phyloP scores from a whole-genome alignment of 2,888 invertebrate species.

The Nomada ruficornis region DNA sequence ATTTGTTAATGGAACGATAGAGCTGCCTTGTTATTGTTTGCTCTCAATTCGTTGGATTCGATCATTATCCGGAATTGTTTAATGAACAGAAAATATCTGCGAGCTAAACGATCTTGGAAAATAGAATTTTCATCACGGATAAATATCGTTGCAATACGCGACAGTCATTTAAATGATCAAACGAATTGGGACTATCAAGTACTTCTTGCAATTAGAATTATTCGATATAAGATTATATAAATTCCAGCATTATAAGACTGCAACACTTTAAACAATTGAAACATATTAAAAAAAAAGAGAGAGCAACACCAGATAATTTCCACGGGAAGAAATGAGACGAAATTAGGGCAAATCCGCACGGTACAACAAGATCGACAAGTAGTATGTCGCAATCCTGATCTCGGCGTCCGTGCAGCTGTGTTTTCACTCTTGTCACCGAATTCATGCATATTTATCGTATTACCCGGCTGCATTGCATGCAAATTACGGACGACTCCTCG shows the following conservation, averaged over 20 bases:
- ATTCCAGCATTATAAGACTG: too few species aligned
- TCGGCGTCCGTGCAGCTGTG: constrained; percentile 22
- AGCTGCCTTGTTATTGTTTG: neutral
- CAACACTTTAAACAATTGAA: too few species aligned
- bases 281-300: too few species aligned
- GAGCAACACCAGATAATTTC: constrained; percentile 2
- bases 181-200: too few species aligned
- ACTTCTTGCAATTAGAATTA: too few species aligned
- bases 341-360: neutral
- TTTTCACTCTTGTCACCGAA: constrained; percentile 61
- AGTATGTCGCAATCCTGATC: constrained; percentile 27
- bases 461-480: constrained; percentile 67
- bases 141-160: too few species aligned
- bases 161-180: too few species aligned
- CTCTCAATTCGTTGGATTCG: neutral
- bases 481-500: constrained; percentile 64
- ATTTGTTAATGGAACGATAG: neutral
- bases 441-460: constrained; percentile 71
- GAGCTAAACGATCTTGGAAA: too few species aligned
- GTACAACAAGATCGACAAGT: constrained; percentile 36
- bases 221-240: too few species aligned
- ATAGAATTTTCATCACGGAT: too few species aligned
- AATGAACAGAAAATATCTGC: neutral
- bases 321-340: neutral
- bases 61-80: neutral